A percentile compares a stretch with the other conserved stretches of the same genome.
These are phyloP conservation scores for Spodoptera litura DNA, from an alignment of 1,140 invertebrate species.

Conservation along the genomic window DNA sequence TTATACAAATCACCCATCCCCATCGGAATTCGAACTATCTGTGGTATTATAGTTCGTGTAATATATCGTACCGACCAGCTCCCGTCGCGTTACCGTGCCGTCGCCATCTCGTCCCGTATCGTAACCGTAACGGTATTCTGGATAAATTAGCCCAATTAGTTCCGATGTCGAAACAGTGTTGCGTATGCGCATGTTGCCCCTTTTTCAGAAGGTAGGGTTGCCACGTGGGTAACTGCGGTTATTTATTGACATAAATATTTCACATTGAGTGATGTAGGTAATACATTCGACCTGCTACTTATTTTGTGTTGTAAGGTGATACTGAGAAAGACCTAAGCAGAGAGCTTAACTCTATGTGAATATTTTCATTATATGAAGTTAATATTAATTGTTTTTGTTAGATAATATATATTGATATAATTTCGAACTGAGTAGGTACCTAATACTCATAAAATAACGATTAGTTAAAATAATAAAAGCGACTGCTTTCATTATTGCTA, in stretches of 20 bases:
- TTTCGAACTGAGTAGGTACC: too few species aligned
- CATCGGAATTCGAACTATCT: conserved; percentile 61
- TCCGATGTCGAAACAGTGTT: conserved; percentile 51
- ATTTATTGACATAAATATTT: conserved; percentile 40
- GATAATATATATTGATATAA: too few species aligned
- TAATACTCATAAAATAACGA: too few species aligned
- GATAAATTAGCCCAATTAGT: conserved; percentile 71
- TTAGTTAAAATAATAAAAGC: too few species aligned
- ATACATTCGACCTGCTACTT: conserved; percentile 20
- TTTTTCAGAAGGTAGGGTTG: conserved; percentile 52
- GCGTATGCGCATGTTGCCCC: conserved; percentile 51
- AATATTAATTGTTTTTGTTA: too few species aligned
- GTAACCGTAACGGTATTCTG: conserved; percentile 35
- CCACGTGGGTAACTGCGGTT: conserved; percentile 19
- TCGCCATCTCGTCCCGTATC: conserved; percentile 20
- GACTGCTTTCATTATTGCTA: too few species aligned
- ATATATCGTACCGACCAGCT: conserved; percentile 20
- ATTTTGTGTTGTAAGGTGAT: not conserved
- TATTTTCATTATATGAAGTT: too few species aligned
- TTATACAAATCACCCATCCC: conserved; percentile 62
- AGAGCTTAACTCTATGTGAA: too few species aligned
- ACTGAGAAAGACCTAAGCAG: too few species aligned
- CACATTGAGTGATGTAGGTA: conserved; percentile 16
- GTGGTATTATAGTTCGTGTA: conserved; percentile 47
- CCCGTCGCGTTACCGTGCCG: not conserved